phyloP scores from a whole-genome alignment of 2,797 vertebrate species.

The Australoheros facetus region DNA sequence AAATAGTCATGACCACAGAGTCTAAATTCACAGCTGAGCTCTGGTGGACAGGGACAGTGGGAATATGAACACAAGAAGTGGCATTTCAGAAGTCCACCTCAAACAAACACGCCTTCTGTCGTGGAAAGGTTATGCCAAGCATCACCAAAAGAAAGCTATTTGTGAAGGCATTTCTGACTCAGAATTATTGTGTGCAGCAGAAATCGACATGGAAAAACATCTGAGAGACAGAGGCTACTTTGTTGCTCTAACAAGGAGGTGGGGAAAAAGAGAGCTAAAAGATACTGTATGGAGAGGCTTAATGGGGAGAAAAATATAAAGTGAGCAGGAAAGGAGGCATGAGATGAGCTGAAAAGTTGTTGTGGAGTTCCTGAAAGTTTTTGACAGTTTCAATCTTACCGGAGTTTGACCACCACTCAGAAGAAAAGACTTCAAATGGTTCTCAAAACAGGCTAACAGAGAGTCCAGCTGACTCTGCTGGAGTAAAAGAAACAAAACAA shows the following conservation, averaged over 20 bases:
- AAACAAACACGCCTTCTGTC: constrained; percentile 44
- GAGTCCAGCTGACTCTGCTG: not conserved
- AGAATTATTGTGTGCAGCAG: constrained; percentile 1
- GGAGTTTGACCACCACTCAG: not conserved
- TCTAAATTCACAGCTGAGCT: constrained; percentile 36
- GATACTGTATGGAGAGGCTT: not conserved
- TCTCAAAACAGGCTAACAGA: not conserved
- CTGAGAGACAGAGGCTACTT: constrained; percentile 1
- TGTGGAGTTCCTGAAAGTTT: constrained; percentile 14
- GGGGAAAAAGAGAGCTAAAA: not conserved
- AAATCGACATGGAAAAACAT: constrained; percentile 28
- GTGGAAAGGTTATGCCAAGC: constrained; percentile 51
- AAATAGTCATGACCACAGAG: constrained; percentile 46
- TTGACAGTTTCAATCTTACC: not conserved
- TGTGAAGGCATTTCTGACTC: constrained; percentile 5
- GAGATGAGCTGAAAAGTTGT: not conserved
- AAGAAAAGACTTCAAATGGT: not conserved
- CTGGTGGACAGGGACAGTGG: constrained; percentile 1
- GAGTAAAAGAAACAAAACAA: not conserved
- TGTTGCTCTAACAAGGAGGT: constrained; percentile 12
- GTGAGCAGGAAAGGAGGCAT: not conserved
- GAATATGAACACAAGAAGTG: constrained; percentile 37
- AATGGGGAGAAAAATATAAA: not conserved
- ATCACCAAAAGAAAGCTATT: not conserved
- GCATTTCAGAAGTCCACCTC: constrained; percentile 40